Evolutionary conservation across 2,113 vertebrate species (phyloP).

Genomic region (Scophthalmus maximus): DNA sequence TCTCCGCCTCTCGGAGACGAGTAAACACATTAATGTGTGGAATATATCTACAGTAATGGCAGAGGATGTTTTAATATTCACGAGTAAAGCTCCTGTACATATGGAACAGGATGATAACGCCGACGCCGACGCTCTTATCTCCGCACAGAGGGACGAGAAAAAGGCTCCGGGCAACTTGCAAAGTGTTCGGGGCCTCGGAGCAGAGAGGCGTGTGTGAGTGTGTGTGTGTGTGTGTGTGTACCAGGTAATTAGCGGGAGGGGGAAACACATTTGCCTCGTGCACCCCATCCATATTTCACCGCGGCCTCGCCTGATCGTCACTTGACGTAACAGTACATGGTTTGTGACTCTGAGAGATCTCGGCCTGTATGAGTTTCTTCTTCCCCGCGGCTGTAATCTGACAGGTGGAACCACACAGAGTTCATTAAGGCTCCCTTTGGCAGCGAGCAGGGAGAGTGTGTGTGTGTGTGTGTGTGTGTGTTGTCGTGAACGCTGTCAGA

Average conservation of each 20-base stretch:
- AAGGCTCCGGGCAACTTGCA: conserved; percentile 22
- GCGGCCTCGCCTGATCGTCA: conserved; percentile 7
- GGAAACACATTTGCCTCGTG: conserved; percentile 49
- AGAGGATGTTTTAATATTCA: conserved; percentile 7
- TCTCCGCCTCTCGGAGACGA: neutral
- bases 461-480: too few species aligned
- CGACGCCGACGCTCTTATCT: conserved; percentile 33
- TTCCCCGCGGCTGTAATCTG: conserved; percentile 25
- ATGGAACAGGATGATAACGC: conserved; percentile 43
- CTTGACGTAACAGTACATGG: conserved; percentile 25
- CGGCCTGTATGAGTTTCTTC: conserved; percentile 24
- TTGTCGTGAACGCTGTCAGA: neutral
- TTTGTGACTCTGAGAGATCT: conserved; percentile 31
- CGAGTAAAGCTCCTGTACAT: conserved; percentile 23
- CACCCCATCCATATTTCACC: conserved; percentile 60
- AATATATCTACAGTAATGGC: conserved; percentile 10
- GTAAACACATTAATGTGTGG: conserved; percentile 31
- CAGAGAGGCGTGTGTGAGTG: neutral
- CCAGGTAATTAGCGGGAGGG: conserved; percentile 41
- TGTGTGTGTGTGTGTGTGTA: too few species aligned
- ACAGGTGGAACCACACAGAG: conserved; percentile 47
- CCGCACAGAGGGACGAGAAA: conserved; percentile 22
- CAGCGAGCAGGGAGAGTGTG: conserved; percentile 29
- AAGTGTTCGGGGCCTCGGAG: conserved; percentile 19
- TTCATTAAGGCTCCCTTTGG: conserved; percentile 55